These are phyloP conservation scores for Abscondita cerata DNA, from an alignment of 2,888 invertebrate genomes.

Conservation along the genomic window DNA sequence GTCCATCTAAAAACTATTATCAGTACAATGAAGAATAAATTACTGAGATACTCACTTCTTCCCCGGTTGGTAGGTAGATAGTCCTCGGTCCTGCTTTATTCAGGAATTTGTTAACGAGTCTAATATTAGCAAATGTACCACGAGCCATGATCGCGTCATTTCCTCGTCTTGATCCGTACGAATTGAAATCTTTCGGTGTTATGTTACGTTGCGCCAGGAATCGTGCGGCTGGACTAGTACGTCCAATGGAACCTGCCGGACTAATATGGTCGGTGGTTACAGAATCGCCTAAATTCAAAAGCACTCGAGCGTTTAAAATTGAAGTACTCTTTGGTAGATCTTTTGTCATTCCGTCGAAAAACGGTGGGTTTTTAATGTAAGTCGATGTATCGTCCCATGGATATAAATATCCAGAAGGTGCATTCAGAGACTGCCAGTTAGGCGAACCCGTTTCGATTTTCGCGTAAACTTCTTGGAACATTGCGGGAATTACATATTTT, in stretches of 20 bases:
- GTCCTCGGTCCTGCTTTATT: conserved; percentile 84
- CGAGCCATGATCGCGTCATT: conserved; percentile 98
- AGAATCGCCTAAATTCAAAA: conserved; percentile 91
- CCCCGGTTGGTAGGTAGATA: conserved; percentile 84
- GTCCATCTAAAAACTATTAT: conserved; percentile 71
- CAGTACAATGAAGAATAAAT: background rate
- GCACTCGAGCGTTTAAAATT: conserved; percentile 77
- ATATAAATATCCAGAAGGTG: conserved; percentile 84
- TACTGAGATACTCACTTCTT: conserved; percentile 75
- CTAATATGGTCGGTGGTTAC: conserved; percentile 99
- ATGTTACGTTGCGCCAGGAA: conserved; percentile 77
- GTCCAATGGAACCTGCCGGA: conserved; percentile 96
- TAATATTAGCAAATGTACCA: conserved; percentile 98
- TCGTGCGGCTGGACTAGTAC: conserved; percentile 91
- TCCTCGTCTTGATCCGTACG: conserved; percentile 96
- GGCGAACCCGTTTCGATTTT: conserved; percentile 85
- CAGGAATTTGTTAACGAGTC: conserved; percentile 89
- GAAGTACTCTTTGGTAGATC: conserved; percentile 67
- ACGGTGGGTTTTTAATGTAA: conserved; percentile 96
- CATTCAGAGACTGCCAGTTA: conserved; percentile 83
- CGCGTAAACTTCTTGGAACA: conserved; percentile 92
- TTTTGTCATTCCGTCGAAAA: conserved; percentile 75
- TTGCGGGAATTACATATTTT: conserved; percentile 89
- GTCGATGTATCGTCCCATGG: conserved; percentile 92
- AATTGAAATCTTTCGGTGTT: conserved; percentile 95